Conservation (phyloP, 2,888 invertebrate genomes). For the Priocnemis perturbator region DNA sequence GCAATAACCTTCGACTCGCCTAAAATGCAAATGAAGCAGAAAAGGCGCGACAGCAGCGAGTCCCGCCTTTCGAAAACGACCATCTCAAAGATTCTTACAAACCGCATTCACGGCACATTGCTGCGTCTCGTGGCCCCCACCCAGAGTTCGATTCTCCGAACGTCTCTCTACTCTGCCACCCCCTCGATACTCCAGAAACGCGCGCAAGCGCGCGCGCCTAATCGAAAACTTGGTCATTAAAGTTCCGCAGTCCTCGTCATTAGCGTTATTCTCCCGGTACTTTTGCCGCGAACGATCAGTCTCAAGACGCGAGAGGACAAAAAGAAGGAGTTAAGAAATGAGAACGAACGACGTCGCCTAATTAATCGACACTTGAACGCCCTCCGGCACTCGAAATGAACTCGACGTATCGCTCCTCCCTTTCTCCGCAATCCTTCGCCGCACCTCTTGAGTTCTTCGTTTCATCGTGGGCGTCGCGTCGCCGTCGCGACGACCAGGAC, state of each 20-base stretch:
- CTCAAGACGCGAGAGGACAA: neutral
- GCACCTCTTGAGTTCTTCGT: slow-evolving; percentile 5
- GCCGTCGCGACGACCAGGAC: slow-evolving; percentile 23
- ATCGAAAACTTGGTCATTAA: neutral
- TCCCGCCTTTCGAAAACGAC: too few species aligned
- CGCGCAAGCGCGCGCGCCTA: too few species aligned
- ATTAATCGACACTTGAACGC: slow-evolving; percentile 41
- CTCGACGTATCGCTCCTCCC: slow-evolving; percentile 15
- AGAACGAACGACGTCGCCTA: slow-evolving; percentile 24
- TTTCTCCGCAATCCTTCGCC: slow-evolving; percentile 25
- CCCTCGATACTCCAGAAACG: too few species aligned
- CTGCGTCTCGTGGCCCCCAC: too few species aligned
- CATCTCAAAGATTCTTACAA: too few species aligned
- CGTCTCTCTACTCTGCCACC: too few species aligned
- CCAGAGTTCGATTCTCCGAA: too few species aligned
- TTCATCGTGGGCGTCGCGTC: slow-evolving; percentile 29
- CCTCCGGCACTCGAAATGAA: slow-evolving; percentile 12
- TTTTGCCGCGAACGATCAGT: slow-evolving; percentile 14
- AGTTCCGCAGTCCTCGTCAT: neutral
- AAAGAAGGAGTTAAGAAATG: neutral
- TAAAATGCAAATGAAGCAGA: too few species aligned
- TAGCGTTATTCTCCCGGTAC: slow-evolving; percentile 13
- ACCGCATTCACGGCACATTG: too few species aligned
- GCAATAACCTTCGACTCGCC: too few species aligned
- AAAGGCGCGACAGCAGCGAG: too few species aligned